Base-by-base conservation (phyloP, 2,113 vertebrate genomes). In the Pholis gunnellus region DNA sequence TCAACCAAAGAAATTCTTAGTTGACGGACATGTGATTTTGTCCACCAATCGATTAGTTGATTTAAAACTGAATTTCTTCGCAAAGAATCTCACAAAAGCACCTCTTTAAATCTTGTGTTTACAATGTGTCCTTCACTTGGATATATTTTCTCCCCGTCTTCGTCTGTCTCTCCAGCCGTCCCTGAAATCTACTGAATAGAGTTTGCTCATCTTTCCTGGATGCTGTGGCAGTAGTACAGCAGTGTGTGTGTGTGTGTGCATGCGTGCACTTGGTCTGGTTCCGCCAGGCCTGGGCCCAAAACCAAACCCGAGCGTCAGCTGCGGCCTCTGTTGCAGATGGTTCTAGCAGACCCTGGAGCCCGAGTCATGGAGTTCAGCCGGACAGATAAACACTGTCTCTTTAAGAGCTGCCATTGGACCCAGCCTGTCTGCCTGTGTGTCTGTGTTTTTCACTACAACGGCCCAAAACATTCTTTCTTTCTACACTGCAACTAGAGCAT, bases 301-400 rank as follows among this genome's bases (percentile, higher is more conserved):
- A 74, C 85, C 78, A 77, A 85, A 78, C 64, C 73, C 4, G 8
- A 84, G 82, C 66, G 25, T 78, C 87, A 83, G 88, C 89, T 86
- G 88, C 46, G 27, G 84, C 75, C 77, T 78, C 77, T 52, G 59
- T 74, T 88, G 82, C 78, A 17, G 88, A 92, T 85, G 86, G 75
- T 82, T 93, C 81, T 81, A 86, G 25, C 91, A 93, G 90, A 86
- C 80, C 60, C 72, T 59, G 17, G 52, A 87, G 82, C 75, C 75
- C 13, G 68, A 89, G 93, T 94, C 93, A 93, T 52, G 68, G 92
- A 78, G 93, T 94, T 94, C 91, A 93, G 83, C 67, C 10, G 81
- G 87, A 91, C 90, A 85, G 88, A 92, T 89, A 72, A 73, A 64
- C 90, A 48, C 88, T 90, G 91, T 83, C 85, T 59, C 90, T 93